Conservation (phyloP, 2,888 invertebrate species). For the Cactoblastis cactorum region DNA sequence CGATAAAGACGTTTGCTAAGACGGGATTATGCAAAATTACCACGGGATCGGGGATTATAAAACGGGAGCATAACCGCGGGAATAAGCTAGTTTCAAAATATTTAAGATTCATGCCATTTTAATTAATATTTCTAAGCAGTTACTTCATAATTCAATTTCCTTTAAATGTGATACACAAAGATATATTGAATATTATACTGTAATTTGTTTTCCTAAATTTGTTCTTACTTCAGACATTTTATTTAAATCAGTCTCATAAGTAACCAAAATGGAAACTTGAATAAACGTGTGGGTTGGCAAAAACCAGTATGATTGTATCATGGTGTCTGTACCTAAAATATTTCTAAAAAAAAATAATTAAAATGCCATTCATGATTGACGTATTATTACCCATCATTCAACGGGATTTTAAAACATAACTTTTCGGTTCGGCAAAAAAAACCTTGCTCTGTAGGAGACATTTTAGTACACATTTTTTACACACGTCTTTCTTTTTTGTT, state of each 20-base stretch:
- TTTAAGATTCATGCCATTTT: too few relatives aligned
- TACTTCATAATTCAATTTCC: too few relatives aligned
- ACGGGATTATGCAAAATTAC: too few relatives aligned
- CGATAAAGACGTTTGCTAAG: too few relatives aligned
- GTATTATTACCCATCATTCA: constrained; percentile 1
- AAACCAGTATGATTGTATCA: not conserved
- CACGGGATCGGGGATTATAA: too few relatives aligned
- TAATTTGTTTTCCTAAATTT: too few relatives aligned
- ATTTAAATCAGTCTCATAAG: not conserved
- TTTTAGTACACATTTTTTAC: not conserved
- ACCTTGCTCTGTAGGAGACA: not conserved
- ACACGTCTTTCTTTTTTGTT: not conserved
- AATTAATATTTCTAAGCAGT: too few relatives aligned
- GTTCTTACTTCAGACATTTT: too few relatives aligned
- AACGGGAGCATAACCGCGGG: too few relatives aligned
- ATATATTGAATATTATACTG: too few relatives aligned
- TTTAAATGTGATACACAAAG: too few relatives aligned
- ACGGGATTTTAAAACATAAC: not conserved
- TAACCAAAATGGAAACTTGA: not conserved
- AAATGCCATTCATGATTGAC: not conserved
- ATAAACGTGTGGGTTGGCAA: constrained; percentile 15
- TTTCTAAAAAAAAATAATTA: not conserved
- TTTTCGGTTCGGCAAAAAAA: not conserved
- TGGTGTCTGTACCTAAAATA: not conserved
- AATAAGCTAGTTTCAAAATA: too few relatives aligned